Base-by-base conservation (phyloP, 2,113 vertebrate genomes). In the Galbula dea region DNA sequence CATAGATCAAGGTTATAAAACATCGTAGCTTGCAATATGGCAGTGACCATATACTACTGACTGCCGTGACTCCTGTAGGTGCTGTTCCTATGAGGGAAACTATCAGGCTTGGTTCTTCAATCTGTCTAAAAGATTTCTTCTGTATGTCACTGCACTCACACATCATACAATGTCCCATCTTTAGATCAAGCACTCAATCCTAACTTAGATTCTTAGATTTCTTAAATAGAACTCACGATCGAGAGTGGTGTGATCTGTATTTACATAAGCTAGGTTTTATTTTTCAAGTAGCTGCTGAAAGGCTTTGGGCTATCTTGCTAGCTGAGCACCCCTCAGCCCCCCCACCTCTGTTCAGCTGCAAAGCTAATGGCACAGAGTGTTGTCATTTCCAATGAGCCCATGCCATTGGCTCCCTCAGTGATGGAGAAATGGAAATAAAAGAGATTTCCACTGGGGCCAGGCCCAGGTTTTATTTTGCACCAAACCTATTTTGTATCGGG, bases 221-320 rank as follows among this genome's bases (percentile, higher is more conserved):
- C 34, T 59, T 77, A 59, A 55, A 39, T 21, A 29, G 57, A 78
- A 26, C 20, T 34, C 32, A 67, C 81, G 55, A 22, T 32, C 27
- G n/a, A 63, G 45, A 63, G 3, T 39, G 21, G 5, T 78, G n/a
- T 2, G 1, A 36, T 48, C 1, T 1, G 1, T 52, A 63, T 77
- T 58, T 72, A 17, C 3, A 3, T 41, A 63, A 81, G 24, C 21
- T 62, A 14, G 34, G 19, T n/a, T 90, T 90, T 83, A 12, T 66
- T 69, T 58, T 91, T 83, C 15, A 66, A 46, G 23, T 48, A 7
- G 6, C n/a, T n/a, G 3, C 52, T 1, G 3, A 48, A 57, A 27
- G 52, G 19, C 16, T 90, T 86, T 77, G 34, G 27, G 19, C 5
- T 11, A 6, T 46, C 22, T 78, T 3, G 0, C 37, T 19, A 37